Percentiles rank a stretch among this genome's conserved stretches.
Conservation (phyloP, 2,888 invertebrate genomes). For the Torymus tubicola region DNA sequence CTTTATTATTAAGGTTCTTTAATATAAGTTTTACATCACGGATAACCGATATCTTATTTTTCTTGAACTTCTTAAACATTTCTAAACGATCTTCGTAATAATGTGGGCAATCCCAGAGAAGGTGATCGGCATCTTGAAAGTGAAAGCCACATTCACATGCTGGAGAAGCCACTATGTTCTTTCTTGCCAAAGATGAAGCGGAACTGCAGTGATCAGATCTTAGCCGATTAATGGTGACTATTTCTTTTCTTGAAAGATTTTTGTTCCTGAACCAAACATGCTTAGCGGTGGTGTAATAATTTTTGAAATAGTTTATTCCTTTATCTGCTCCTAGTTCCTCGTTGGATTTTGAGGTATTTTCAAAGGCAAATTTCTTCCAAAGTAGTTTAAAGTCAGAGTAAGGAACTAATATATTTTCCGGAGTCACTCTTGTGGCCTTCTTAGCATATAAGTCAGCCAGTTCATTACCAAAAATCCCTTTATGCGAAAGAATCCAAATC, state of each 20-base stretch:
- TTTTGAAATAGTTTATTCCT: slow-evolving; percentile 1
- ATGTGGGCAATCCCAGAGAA: too few relatives aligned
- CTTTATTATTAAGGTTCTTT: background rate
- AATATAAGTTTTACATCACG: background rate
- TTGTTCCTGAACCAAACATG: background rate
- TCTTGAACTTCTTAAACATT: background rate
- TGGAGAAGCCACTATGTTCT: too few relatives aligned
- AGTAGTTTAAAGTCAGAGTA: background rate
- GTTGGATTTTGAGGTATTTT: background rate
- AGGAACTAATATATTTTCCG: background rate
- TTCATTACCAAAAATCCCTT: background rate
- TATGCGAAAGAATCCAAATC: background rate
- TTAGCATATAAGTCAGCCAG: background rate
- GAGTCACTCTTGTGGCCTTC: background rate
- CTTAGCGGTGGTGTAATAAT: background rate
- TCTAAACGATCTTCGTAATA: background rate
- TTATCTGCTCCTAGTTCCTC: background rate
- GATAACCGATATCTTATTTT: background rate
- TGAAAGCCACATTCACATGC: too few relatives aligned
- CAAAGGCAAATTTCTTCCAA: slow-evolving; percentile 3
- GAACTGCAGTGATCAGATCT: background rate
- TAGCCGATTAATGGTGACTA: slow-evolving; percentile 9
- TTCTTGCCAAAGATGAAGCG: too few relatives aligned
- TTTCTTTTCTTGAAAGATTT: background rate
- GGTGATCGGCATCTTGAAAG: too few relatives aligned